Evolutionary conservation across 2,888 invertebrate genomes (phyloP), one percentile per base, ranked within the genome.

Genomic region (Boloria euphrosyne): DNA sequence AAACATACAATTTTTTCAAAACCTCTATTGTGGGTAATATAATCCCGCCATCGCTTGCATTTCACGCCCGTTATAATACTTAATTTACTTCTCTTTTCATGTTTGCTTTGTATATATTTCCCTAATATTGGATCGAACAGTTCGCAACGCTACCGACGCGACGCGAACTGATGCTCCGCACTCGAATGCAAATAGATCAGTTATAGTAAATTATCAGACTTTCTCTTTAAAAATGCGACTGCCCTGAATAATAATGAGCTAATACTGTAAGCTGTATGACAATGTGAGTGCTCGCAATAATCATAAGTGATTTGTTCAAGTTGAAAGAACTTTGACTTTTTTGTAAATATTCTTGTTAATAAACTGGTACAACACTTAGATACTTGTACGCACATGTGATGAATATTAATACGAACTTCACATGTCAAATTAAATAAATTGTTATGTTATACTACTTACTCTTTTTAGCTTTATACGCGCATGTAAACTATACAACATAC

Each of bases 1-100:
- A 22, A 2, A 57, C 6, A 13, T 13, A 18, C 14, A n/a, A 14
- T 14, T 43, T 57, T 57, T 44, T 43, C 16, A 16, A 54, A 49
- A 49, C 16, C 5, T 10, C 3, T 17, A 16, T 16, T 4, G 16
- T 31, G 6, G 13, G 31, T 31, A 31, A 6, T 31, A 0, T 6
- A 7, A 55, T 68, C 66, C 62, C 81, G 82, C 80, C 66, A 0
- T 60, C 79, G 76, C 83, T 65, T 22, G 13, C 78, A 60, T 0
- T 78, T 81, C 69, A 74, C 65, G 70, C 69, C 69, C 73, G 55
- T 72, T 73, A 76, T 84, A 84, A 86, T 84, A 84, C 87, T 87
- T 90, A 87, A 90, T 89, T 89, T 89, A 84, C 87, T 87, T 89
- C 90, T 88, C 88, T 89, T 89, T 89, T 87, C 89, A 90, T 90